Evolutionary conservation across 53 echinoderm and acorn worm genomes (phyloP).

Genomic region (Mesocentrotus franciscanus): DNA sequence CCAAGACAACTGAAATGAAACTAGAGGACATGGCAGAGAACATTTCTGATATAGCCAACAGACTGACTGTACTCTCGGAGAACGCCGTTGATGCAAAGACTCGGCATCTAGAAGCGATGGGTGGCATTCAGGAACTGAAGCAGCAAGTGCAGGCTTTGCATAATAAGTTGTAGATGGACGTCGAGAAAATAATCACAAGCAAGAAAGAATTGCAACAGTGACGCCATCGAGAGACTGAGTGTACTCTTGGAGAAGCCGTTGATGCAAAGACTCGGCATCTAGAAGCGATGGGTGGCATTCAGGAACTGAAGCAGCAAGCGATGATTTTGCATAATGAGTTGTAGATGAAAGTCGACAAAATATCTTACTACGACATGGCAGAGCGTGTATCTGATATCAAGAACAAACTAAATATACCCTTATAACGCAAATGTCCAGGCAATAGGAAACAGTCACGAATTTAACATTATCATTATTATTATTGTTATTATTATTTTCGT

Average conservation of each 20-base stretch:
- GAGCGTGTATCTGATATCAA: no score
- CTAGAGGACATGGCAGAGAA: slow-evolving; percentile 8
- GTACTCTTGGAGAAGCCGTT: neutral
- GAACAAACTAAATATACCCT: no score
- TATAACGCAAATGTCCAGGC: no score
- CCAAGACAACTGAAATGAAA: neutral
- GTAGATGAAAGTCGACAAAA: no score
- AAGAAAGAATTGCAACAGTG: no score
- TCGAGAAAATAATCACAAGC: no score
- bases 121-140: neutral
- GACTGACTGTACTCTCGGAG: neutral
- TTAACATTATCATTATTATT: no score
- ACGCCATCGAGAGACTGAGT: neutral
- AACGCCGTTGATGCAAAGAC: neutral
- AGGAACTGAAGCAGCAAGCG: neutral
- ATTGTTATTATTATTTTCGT: no score
- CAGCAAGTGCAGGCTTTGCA: neutral
- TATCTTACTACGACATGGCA: no score
- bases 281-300: neutral
- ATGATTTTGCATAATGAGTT: neutral
- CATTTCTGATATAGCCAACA: neutral
- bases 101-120: neutral
- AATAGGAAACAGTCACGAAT: no score
- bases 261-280: neutral
- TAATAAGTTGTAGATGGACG: neutral